phyloP scores from a whole-genome alignment of 2,113 vertebrate species.

The Ictalurus furcatus region DNA sequence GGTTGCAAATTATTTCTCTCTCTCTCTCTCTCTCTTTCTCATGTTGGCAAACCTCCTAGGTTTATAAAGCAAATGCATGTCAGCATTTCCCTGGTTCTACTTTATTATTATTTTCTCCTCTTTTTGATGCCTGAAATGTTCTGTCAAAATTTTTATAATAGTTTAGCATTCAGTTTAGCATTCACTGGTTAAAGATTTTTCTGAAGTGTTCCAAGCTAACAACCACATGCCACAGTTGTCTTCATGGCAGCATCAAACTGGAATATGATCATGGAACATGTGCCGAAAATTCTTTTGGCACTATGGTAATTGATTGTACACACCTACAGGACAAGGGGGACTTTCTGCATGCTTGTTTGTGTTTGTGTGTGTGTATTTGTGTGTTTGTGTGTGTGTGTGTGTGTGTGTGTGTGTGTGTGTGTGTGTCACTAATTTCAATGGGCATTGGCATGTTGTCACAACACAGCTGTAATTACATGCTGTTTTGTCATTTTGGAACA shows the following conservation, averaged over 20 bases:
- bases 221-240: neutral
- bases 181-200: neutral
- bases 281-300: neutral
- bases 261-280: neutral
- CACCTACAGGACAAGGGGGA: neutral
- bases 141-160: neutral
- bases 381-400: neutral
- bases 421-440: neutral
- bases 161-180: neutral
- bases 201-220: neutral
- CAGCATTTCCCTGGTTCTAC: neutral
- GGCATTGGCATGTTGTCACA: constrained; percentile 13
- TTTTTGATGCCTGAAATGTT: neutral
- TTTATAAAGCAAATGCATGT: neutral
- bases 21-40: neutral
- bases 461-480: constrained; percentile 6
- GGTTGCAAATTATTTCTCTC: neutral
- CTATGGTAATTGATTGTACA: neutral
- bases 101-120: neutral
- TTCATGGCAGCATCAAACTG: neutral
- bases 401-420: neutral
- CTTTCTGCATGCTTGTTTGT: neutral
- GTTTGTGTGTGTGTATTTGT: neutral
- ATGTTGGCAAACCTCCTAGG: neutral
- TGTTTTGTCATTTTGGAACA: constrained; percentile 14